A percentile compares a stretch with the other conserved stretches of the same genome.
Conservation (phyloP, 2,888 invertebrate genomes). For the Pyrocoelia pectoralis region DNA sequence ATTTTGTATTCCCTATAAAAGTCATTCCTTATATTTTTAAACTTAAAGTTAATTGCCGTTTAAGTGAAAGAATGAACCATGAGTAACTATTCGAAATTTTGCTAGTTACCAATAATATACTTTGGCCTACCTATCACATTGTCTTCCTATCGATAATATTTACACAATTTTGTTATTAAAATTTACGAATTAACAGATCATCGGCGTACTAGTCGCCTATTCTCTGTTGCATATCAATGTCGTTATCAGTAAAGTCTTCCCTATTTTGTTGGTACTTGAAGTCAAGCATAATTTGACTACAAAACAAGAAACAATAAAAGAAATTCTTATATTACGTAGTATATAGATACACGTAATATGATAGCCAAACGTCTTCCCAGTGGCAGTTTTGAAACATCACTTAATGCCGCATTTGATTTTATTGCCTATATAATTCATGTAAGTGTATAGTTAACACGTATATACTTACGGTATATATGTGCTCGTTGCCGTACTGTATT, state of each 20-base stretch:
- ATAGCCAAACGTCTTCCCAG: constrained; percentile 34
- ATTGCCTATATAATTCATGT: constrained; percentile 39
- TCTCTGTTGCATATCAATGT: constrained; percentile 29
- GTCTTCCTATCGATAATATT: constrained; percentile 33
- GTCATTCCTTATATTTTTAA: constrained; percentile 19
- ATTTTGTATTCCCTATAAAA: constrained; percentile 11
- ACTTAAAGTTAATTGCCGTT: background rate
- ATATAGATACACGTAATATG: background rate
- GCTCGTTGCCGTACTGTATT: constrained; percentile 44
- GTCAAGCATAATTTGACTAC: constrained; percentile 16
- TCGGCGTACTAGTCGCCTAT: constrained; percentile 14
- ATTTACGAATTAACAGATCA: constrained; percentile 6
- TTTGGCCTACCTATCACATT: constrained; percentile 25
- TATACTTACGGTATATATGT: constrained; percentile 42
- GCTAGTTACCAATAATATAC: constrained; percentile 19
- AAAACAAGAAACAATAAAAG: constrained; percentile 16
- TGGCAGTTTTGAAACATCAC: constrained; percentile 25
- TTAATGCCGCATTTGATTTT: constrained; percentile 32
- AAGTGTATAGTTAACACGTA: constrained; percentile 36
- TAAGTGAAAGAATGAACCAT: background rate
- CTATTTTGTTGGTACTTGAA: constrained; percentile 22
- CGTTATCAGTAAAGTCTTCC: constrained; percentile 32
- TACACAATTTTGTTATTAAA: constrained; percentile 17
- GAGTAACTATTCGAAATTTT: background rate
- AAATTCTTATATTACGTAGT: background rate